Percentiles rank a stretch among this genome's conserved stretches.
These are phyloP conservation scores for Protonemura montana DNA, from an alignment of 2,888 invertebrate genomes.

Conservation along the genomic window DNA sequence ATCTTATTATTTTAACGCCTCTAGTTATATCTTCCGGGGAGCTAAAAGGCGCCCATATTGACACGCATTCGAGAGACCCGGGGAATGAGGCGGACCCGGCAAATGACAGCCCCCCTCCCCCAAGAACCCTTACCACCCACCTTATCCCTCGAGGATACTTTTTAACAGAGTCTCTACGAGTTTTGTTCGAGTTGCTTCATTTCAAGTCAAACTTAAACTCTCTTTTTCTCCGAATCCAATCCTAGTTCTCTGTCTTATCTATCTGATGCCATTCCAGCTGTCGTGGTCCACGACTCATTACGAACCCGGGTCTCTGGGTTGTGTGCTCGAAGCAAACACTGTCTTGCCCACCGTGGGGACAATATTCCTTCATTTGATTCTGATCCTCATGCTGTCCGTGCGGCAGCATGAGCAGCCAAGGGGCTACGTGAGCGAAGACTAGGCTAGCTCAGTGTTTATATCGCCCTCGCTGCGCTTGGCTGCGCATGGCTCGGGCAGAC, in stretches of 20 bases:
- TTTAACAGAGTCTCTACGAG: conserved; percentile 23
- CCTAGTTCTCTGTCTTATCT: conserved; percentile 20
- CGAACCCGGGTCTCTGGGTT: conserved; percentile 14
- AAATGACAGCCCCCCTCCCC: conserved; percentile 2
- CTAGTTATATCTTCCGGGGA: background rate
- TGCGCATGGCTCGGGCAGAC: too few species aligned
- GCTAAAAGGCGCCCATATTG: background rate
- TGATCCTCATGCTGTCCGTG: background rate
- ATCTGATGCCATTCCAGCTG: conserved; percentile 18
- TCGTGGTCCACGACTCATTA: conserved; percentile 23
- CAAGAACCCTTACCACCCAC: background rate
- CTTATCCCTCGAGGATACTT: background rate
- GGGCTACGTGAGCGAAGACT: background rate
- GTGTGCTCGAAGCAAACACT: conserved; percentile 2
- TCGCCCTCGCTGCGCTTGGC: too few species aligned
- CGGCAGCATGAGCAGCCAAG: background rate
- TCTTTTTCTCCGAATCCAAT: conserved; percentile 23
- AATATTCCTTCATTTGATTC: background rate
- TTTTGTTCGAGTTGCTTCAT: conserved; percentile 29
- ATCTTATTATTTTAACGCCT: conserved; percentile 7
- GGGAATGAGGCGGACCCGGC: background rate
- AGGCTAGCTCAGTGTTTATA: too few species aligned
- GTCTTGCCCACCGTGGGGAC: background rate
- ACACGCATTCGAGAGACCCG: background rate
- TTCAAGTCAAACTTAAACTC: conserved; percentile 23